These are phyloP conservation scores for Drosophila punjabiensis DNA, from an alignment of 1,140 invertebrate species.

Conservation along the genomic window DNA sequence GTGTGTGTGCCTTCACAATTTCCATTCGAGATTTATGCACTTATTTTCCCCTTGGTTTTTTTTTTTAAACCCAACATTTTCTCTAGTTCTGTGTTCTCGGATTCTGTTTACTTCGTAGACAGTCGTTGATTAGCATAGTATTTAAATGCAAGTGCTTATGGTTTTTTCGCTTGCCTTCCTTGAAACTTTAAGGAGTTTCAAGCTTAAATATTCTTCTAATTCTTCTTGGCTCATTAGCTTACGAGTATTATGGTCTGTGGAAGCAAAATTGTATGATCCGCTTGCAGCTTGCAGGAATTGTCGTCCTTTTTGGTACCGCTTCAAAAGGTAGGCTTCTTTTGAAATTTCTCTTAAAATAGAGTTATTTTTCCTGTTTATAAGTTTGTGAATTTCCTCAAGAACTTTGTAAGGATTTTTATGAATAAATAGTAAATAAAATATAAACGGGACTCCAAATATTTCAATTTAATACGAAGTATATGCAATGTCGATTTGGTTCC, in stretches of 20 bases:
- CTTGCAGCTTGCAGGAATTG: conserved; percentile 28
- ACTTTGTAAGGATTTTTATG: not conserved
- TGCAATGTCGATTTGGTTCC: not conserved
- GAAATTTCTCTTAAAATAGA: not conserved
- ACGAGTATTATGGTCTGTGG: conserved; percentile 5
- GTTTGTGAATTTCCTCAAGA: not conserved
- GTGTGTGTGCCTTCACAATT: conserved; percentile 26
- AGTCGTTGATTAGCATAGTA: conserved; percentile 42
- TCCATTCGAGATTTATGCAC: conserved; percentile 38
- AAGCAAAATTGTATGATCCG: conserved; percentile 72
- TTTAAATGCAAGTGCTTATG: conserved; percentile 15
- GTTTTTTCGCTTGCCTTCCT: not conserved
- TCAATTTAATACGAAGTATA: not conserved
- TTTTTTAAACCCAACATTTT: not conserved
- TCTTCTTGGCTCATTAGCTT: conserved; percentile 31
- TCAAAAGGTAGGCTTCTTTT: not conserved
- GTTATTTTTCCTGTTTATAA: not conserved
- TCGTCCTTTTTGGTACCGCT: not conserved
- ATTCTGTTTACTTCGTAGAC: conserved; percentile 12
- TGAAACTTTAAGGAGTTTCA: conserved; percentile 8
- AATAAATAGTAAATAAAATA: too few relatives aligned
- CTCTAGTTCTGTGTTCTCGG: not conserved
- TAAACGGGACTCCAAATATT: not conserved
- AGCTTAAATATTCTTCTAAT: not conserved
- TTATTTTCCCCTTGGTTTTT: conserved; percentile 4